Percentiles rank a stretch among this genome's conserved stretches.
phyloP scores from a whole-genome alignment of 1,140 invertebrate genomes.

The Pygmarrhopalites habei region DNA sequence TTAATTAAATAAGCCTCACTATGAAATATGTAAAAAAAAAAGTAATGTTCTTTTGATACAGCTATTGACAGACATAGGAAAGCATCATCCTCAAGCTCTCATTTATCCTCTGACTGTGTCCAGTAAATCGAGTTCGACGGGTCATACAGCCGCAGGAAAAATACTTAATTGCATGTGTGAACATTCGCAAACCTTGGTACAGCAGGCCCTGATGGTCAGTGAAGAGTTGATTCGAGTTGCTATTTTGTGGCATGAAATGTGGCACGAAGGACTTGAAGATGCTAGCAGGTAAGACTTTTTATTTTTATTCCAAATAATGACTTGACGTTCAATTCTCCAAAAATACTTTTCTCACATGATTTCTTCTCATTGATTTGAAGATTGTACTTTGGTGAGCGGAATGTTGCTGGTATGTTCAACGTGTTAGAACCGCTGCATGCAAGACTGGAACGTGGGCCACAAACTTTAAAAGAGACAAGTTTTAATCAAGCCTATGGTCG shows the following conservation, averaged over 20 bases:
- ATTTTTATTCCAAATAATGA: too few relatives aligned
- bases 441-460: constrained; percentile 86
- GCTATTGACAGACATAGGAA: constrained; percentile 54
- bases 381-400: constrained; percentile 91
- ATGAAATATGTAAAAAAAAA: too few relatives aligned
- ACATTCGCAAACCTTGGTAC: constrained; percentile 81
- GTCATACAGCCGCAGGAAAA: constrained; percentile 86
- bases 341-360: too few relatives aligned
- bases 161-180: constrained; percentile 93
- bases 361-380: too few relatives aligned
- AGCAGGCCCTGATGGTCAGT: constrained; percentile 79
- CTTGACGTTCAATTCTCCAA: too few relatives aligned
- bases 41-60: too few relatives aligned
- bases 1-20: too few relatives aligned
- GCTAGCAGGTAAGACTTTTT: constrained; percentile 49
- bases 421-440: constrained; percentile 89
- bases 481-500: constrained; percentile 93
- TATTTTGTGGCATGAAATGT: constrained; percentile 98
- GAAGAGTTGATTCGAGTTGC: constrained; percentile 97
- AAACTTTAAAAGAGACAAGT: constrained; percentile 93
- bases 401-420: constrained; percentile 91
- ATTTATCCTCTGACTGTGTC: constrained; percentile 97
- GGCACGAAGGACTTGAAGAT: constrained; percentile 98
- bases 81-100: constrained; percentile 79
- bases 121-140: constrained; percentile 80